A percentile compares a stretch with the other conserved stretches of the same genome.
Conservation (phyloP, 1,140 invertebrate species). For the Drosophila nigromelanica region DNA sequence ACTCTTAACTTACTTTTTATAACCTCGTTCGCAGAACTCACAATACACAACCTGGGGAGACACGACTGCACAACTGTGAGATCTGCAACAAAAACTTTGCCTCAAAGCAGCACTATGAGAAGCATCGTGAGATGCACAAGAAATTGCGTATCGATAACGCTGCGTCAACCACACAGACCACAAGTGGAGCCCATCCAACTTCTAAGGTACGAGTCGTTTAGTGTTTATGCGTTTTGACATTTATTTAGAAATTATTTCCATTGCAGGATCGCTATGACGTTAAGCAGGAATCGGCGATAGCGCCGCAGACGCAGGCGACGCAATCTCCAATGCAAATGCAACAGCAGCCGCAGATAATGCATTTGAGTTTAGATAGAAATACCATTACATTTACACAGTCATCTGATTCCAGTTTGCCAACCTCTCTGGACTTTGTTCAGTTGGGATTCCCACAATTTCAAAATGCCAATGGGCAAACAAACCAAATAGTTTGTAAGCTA, state of each 20-base stretch:
- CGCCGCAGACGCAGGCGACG: slow-evolving; percentile 15
- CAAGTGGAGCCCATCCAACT: slow-evolving; percentile 1
- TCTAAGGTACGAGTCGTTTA: slow-evolving; percentile 18
- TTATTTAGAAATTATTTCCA: background rate
- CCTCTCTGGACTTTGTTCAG: slow-evolving; percentile 73
- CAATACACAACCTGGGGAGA: slow-evolving; percentile 85
- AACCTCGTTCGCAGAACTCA: slow-evolving; percentile 56
- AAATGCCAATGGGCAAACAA: slow-evolving; percentile 45
- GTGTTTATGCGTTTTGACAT: background rate
- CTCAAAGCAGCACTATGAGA: slow-evolving; percentile 88
- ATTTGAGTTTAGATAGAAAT: slow-evolving; percentile 69
- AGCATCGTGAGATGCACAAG: slow-evolving; percentile 85
- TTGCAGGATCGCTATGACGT: slow-evolving; percentile 29
- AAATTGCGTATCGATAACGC: slow-evolving; percentile 38
- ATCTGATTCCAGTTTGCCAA: slow-evolving; percentile 63
- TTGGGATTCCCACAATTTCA: slow-evolving; percentile 73
- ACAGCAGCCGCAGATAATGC: slow-evolving; percentile 71
- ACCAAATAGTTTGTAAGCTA: slow-evolving; percentile 58
- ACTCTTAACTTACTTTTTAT: too few species aligned
- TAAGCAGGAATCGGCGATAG: slow-evolving; percentile 37
- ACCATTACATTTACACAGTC: slow-evolving; percentile 81
- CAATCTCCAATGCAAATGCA: slow-evolving; percentile 45
- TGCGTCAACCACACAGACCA: slow-evolving; percentile 2
- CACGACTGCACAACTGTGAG: slow-evolving; percentile 88
- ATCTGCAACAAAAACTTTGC: slow-evolving; percentile 90